Conservation (phyloP, 1,140 invertebrate species). For the Bombus waltoni region DNA sequence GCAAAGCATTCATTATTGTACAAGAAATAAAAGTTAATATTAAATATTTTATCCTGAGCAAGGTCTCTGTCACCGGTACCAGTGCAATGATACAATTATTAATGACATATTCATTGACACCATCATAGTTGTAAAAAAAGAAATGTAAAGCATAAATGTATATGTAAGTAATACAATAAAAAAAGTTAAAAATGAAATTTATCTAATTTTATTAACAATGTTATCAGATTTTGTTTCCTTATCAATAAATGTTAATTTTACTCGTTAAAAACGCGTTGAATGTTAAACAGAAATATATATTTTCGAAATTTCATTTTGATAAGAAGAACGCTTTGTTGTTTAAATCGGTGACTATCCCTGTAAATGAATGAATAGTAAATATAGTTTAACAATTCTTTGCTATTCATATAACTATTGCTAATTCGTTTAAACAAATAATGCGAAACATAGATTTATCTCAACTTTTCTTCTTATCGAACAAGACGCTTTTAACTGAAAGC, state of each 20-base stretch:
- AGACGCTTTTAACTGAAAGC: neutral
- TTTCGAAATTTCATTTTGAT: neutral
- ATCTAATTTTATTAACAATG: neutral
- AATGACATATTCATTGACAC: neutral
- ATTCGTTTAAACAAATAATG: neutral
- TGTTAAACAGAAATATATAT: neutral
- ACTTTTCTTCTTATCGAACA: neutral
- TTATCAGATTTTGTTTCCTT: no score
- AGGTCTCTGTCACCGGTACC: neutral
- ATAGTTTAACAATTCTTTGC: neutral
- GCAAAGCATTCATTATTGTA: neutral
- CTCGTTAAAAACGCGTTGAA: neutral
- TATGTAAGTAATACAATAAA: conserved; percentile 34
- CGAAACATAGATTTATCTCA: neutral
- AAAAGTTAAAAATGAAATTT: neutral
- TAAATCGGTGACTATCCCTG: neutral
- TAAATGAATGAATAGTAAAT: neutral
- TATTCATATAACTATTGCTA: neutral
- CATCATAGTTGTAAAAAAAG: neutral
- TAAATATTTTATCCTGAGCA: neutral
- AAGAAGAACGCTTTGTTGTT: neutral
- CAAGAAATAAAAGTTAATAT: neutral
- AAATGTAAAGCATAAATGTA: neutral
- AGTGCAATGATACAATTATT: conserved; percentile 8
- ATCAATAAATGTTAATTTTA: neutral